phyloP scores from a whole-genome alignment of 2,888 invertebrate species.

The Nudaria mundana region DNA sequence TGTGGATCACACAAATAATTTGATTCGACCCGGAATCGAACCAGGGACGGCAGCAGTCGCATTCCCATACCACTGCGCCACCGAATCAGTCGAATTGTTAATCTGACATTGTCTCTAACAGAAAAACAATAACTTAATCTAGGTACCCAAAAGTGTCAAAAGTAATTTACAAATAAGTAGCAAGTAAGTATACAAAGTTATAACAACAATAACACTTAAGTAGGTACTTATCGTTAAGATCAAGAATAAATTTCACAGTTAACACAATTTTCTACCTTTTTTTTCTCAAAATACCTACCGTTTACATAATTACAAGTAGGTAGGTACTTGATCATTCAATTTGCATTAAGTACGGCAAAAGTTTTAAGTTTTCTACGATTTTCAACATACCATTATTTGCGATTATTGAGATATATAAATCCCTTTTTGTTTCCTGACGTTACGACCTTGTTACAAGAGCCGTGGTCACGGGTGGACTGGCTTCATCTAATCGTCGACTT shows the following conservation, averaged over 20 bases:
- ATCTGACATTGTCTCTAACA: too few species aligned
- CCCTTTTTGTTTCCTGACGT: too few species aligned
- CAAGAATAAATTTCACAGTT: slow-evolving; percentile 10
- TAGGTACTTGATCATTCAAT: slow-evolving; percentile 18
- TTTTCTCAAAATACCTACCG: slow-evolving; percentile 1
- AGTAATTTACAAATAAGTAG: slow-evolving; percentile 4
- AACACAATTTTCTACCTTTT: slow-evolving; percentile 5
- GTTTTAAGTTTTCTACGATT: slow-evolving; percentile 11
- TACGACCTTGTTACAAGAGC: too few species aligned
- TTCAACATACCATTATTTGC: too few species aligned
- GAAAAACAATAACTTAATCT: not conserved
- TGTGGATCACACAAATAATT: too few species aligned
- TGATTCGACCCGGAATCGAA: too few species aligned
- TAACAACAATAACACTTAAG: slow-evolving; percentile 15
- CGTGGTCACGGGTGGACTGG: too few species aligned
- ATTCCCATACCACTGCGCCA: too few species aligned
- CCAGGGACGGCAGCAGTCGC: too few species aligned
- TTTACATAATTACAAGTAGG: slow-evolving; percentile 9
- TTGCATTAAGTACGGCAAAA: slow-evolving; percentile 15
- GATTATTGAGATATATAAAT: too few species aligned
- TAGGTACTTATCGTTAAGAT: slow-evolving; percentile 10
- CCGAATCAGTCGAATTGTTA: too few species aligned
- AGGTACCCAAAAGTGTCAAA: not conserved
- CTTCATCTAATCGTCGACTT: too few species aligned
- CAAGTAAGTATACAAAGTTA: slow-evolving; percentile 7